Conservation (phyloP, 2,888 invertebrate species). For the Noctua janthe region DNA sequence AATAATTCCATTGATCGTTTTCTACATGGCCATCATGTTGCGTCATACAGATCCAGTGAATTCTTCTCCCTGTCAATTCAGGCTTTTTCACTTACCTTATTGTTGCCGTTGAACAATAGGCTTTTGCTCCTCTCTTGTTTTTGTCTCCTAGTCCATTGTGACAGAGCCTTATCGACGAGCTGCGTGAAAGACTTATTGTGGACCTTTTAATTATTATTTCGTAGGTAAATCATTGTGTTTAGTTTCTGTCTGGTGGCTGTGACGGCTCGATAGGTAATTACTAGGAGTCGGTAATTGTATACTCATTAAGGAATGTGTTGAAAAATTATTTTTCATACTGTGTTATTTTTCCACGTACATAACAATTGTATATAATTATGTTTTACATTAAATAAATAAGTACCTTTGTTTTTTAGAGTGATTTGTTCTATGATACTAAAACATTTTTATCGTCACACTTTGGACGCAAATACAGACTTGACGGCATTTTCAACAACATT, state of each 20-base stretch:
- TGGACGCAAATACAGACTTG: background rate
- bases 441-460: background rate
- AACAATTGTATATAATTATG: background rate
- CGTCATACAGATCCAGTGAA: constrained; percentile 71
- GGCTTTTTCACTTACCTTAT: constrained; percentile 82
- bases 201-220: constrained; percentile 66
- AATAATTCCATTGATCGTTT: constrained; percentile 50
- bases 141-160: constrained; percentile 81
- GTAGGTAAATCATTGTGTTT: constrained; percentile 50
- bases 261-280: constrained; percentile 33
- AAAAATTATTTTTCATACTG: background rate
- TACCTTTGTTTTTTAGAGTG: background rate
- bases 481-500: background rate
- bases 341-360: background rate
- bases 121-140: constrained; percentile 78
- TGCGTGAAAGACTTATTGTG: constrained; percentile 67
- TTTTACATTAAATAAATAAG: background rate
- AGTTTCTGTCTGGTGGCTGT: constrained; percentile 38
- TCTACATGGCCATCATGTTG: constrained; percentile 51
- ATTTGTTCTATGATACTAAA: background rate
- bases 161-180: constrained; percentile 77
- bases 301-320: constrained; percentile 5
- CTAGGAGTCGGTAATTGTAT: constrained; percentile 13
- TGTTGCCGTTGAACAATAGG: constrained; percentile 83
- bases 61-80: constrained; percentile 75